These are phyloP conservation scores for Tineola bisselliella DNA, from an alignment of 2,888 invertebrate species.

Conservation along the genomic window DNA sequence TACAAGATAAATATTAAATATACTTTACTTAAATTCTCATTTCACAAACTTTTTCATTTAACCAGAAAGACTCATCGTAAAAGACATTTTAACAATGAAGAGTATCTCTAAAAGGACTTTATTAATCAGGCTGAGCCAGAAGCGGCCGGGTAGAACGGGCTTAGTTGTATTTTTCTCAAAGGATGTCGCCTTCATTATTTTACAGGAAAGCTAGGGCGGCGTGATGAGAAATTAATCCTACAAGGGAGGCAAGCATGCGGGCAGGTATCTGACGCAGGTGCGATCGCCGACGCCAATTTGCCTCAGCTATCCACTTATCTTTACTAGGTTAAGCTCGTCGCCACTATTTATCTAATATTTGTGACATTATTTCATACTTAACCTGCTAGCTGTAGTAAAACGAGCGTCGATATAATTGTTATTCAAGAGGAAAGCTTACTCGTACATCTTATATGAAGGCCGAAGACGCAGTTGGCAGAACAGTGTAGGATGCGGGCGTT, in stretches of 20 bases:
- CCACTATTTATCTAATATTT: background rate
- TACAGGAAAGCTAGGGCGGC: conserved; percentile 38
- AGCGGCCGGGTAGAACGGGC: conserved; percentile 20
- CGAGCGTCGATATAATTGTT: background rate
- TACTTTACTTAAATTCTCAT: background rate
- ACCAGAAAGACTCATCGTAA: conserved; percentile 24
- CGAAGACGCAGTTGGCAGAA: conserved; percentile 4
- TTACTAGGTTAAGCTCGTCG: conserved; percentile 16
- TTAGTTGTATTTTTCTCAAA: conserved; percentile 55
- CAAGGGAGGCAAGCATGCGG: background rate
- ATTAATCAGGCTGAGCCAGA: conserved; percentile 43
- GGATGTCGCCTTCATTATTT: conserved; percentile 55
- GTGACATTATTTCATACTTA: conserved; percentile 7
- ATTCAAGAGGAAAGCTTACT: background rate
- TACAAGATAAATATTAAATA: background rate
- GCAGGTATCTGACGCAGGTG: conserved; percentile 35
- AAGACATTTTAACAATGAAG: conserved; percentile 27
- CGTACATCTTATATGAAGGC: background rate
- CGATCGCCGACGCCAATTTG: conserved; percentile 39
- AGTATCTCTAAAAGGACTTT: conserved; percentile 31
- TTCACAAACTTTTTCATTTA: conserved; percentile 12
- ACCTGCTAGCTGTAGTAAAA: background rate
- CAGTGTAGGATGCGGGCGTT: conserved; percentile 28
- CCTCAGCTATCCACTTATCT: conserved; percentile 23
- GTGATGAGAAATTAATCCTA: conserved; percentile 65